Percentiles rank a stretch among this genome's conserved stretches.
These are phyloP conservation scores for Conchocele bisecta DNA, from an alignment of 2,888 invertebrate species.

Conservation along the genomic window DNA sequence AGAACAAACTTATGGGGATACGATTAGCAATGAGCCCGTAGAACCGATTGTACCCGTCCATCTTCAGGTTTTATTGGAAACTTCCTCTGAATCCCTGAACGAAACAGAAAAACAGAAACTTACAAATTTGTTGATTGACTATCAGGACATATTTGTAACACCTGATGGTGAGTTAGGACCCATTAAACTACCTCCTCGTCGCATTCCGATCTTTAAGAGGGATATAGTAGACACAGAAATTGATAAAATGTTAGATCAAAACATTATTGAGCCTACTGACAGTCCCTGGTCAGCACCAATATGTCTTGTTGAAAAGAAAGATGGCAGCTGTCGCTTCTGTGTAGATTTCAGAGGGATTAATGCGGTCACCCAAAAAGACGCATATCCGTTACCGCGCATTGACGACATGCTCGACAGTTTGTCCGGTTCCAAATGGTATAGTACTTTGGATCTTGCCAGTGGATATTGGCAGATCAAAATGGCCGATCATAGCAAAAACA, in stretches of 20 bases:
- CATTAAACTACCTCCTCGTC: slow-evolving; percentile 22
- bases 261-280: slow-evolving; percentile 17
- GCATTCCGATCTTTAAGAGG: slow-evolving; percentile 8
- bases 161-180: slow-evolving; percentile 27
- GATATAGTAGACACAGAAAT: slow-evolving; percentile 1
- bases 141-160: slow-evolving; percentile 30
- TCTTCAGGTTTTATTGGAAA: slow-evolving; percentile 23
- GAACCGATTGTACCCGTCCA: no score
- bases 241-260: slow-evolving; percentile 20
- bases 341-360: slow-evolving; percentile 8
- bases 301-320: slow-evolving; percentile 17
- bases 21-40: background rate
- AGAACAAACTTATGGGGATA: background rate
- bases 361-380: slow-evolving; percentile 8
- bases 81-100: slow-evolving; percentile 8
- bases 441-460: slow-evolving; percentile 11
- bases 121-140: slow-evolving; percentile 27
- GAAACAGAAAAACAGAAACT: slow-evolving; percentile 19
- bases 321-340: background rate
- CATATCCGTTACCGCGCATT: slow-evolving; percentile 20
- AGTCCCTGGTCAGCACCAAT: slow-evolving; percentile 25
- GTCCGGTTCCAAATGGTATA: slow-evolving; percentile 12
- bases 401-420: slow-evolving; percentile 16
- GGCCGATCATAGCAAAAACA: background rate
- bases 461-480: slow-evolving; percentile 29